Percentiles rank a stretch among this genome's conserved stretches.
phyloP scores from a whole-genome alignment of 2,888 invertebrate species.

The Drosophila mettleri region DNA sequence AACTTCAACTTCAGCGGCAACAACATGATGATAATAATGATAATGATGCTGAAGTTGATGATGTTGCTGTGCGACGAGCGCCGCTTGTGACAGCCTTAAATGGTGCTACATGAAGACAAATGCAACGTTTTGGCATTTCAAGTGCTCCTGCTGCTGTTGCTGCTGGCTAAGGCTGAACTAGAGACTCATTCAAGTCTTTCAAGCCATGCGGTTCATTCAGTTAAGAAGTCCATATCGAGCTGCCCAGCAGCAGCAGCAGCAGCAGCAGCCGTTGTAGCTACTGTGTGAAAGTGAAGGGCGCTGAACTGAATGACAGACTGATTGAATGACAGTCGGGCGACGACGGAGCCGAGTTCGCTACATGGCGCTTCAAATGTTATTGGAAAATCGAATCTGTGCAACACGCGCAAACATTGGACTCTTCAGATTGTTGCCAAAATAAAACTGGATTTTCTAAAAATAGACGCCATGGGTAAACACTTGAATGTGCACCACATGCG shows the following conservation, averaged over 20 bases:
- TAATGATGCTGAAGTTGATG: slow-evolving; percentile 5
- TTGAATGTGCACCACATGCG: slow-evolving; percentile 81
- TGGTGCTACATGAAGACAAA: slow-evolving; percentile 58
- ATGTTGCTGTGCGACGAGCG: slow-evolving; percentile 13
- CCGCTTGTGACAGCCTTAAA: slow-evolving; percentile 54
- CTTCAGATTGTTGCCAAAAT: slow-evolving; percentile 58
- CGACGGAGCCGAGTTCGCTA: slow-evolving; percentile 2
- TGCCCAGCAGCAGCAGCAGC: slow-evolving; percentile 16
- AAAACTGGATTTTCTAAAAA: slow-evolving; percentile 84
- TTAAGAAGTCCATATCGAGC: slow-evolving; percentile 49
- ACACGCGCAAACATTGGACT: slow-evolving; percentile 64
- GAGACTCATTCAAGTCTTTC: slow-evolving; percentile 29
- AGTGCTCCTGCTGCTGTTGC: slow-evolving; percentile 13
- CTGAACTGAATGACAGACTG: slow-evolving; percentile 23
- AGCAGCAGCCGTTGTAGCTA: background rate
- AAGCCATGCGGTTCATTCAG: slow-evolving; percentile 32
- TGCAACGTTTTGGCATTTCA: slow-evolving; percentile 63
- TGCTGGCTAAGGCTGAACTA: slow-evolving; percentile 8
- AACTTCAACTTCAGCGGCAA: slow-evolving; percentile 24
- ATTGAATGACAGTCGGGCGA: slow-evolving; percentile 10
- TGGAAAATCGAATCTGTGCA: slow-evolving; percentile 20
- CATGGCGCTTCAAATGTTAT: slow-evolving; percentile 1
- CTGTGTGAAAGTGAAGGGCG: slow-evolving; percentile 74
- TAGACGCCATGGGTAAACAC: slow-evolving; percentile 82
- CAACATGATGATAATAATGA: slow-evolving; percentile 5